These are phyloP conservation scores for Poeciliopsis gracilis DNA, from an alignment of 2,797 vertebrate species.

Conservation along the genomic window DNA sequence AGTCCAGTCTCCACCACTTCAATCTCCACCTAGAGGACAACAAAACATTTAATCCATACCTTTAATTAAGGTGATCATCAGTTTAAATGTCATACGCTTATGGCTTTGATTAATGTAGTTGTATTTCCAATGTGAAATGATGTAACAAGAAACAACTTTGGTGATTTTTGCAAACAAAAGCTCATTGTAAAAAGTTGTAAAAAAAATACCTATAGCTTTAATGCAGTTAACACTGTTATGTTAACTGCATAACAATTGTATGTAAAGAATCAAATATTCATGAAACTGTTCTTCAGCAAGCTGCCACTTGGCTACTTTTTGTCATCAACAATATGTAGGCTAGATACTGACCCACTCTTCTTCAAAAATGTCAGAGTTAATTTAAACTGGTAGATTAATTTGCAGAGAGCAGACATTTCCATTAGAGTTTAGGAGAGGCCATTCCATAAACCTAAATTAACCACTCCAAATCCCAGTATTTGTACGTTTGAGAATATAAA, in stretches of 20 bases:
- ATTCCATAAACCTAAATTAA: background rate
- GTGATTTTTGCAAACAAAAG: background rate
- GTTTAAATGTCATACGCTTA: background rate
- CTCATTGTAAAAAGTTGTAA: background rate
- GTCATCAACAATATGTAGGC: background rate
- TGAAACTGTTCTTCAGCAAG: background rate
- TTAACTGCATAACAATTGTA: background rate
- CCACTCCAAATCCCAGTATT: background rate
- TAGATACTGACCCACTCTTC: background rate
- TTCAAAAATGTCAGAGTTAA: background rate
- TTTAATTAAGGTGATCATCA: background rate
- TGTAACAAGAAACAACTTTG: background rate
- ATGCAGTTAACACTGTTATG: too few relatives aligned
- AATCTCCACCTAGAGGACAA: conserved; percentile 84
- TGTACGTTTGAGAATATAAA: background rate
- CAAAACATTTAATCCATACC: conserved; percentile 10
- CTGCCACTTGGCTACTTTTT: background rate
- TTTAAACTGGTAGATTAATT: background rate
- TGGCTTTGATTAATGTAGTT: background rate
- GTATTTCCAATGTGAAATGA: background rate
- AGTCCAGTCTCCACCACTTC: conserved; percentile 87
- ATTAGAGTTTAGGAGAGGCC: background rate
- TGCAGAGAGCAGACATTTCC: background rate
- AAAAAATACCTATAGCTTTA: background rate
- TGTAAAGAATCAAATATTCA: background rate